Percentiles rank a stretch among this genome's conserved stretches.
phyloP scores from a whole-genome alignment of 1,140 invertebrate species.

The Potamilus streckersoni region DNA sequence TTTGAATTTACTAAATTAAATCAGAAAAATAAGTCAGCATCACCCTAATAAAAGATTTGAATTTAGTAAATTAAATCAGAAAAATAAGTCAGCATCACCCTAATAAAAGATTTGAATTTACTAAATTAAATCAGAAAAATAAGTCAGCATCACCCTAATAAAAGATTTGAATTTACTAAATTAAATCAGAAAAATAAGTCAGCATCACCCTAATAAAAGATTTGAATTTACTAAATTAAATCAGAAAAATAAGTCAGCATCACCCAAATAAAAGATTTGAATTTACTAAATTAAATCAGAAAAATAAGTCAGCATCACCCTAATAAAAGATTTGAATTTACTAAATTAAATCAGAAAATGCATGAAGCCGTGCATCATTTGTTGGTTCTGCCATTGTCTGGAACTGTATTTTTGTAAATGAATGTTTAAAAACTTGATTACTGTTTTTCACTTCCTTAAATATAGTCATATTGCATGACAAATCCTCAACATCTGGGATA shows the following conservation, averaged over 20 bases:
- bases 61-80: neutral
- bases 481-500: too few relatives aligned
- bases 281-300: neutral
- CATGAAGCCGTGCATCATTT: neutral
- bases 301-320: neutral
- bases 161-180: neutral
- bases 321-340: neutral
- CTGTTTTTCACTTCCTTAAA: too few relatives aligned
- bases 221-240: neutral
- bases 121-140: neutral
- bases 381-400: neutral
- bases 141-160: neutral
- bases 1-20: neutral
- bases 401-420: neutral
- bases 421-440: neutral
- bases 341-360: neutral
- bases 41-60: neutral
- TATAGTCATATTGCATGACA: too few relatives aligned
- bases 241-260: neutral
- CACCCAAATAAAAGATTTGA: neutral
- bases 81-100: neutral
- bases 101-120: neutral
- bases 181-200: constrained; percentile 1
- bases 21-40: neutral
- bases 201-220: neutral